Conservation (phyloP, 2,888 invertebrate species). For the Trissoscelio sp. region DNA sequence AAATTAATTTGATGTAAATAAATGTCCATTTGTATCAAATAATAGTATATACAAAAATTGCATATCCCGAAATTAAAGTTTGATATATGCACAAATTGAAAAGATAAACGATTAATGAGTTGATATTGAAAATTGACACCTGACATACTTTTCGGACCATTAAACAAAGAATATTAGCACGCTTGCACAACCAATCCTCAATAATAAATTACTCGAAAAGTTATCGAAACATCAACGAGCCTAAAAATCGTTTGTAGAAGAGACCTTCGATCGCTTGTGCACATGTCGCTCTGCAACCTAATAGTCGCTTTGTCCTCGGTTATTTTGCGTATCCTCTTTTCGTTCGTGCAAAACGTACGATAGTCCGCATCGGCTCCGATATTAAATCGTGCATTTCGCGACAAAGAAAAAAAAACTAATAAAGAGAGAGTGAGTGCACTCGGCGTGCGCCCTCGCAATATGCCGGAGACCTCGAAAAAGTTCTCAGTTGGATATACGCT, state of each 20-base stretch:
- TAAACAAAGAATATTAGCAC: too few relatives aligned
- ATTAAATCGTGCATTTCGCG: constrained; percentile 56
- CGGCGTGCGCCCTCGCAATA: constrained; percentile 41
- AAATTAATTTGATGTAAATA: too few relatives aligned
- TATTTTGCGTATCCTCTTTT: constrained; percentile 37
- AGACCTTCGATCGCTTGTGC: constrained; percentile 22
- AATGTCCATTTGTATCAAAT: too few relatives aligned
- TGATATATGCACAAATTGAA: too few relatives aligned
- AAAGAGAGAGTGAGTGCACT: too few relatives aligned
- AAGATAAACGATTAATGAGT: too few relatives aligned
- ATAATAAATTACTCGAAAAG: neutral
- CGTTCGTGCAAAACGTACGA: constrained; percentile 27
- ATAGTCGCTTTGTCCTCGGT: constrained; percentile 61
- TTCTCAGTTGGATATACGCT: constrained; percentile 58
- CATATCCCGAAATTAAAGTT: too few relatives aligned
- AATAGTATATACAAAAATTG: too few relatives aligned
- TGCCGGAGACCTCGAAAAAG: constrained; percentile 46
- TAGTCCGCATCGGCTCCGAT: constrained; percentile 37
- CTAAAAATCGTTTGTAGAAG: constrained; percentile 31
- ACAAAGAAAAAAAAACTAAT: constrained; percentile 32
- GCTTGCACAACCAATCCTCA: too few relatives aligned
- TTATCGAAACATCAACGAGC: constrained; percentile 6
- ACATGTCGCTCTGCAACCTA: constrained; percentile 26
- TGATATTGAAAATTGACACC: too few relatives aligned
- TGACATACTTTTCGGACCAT: too few relatives aligned